Evolutionary conservation across 2,888 invertebrate species (phyloP).

Genomic region (Acanthoscelides obtectus): DNA sequence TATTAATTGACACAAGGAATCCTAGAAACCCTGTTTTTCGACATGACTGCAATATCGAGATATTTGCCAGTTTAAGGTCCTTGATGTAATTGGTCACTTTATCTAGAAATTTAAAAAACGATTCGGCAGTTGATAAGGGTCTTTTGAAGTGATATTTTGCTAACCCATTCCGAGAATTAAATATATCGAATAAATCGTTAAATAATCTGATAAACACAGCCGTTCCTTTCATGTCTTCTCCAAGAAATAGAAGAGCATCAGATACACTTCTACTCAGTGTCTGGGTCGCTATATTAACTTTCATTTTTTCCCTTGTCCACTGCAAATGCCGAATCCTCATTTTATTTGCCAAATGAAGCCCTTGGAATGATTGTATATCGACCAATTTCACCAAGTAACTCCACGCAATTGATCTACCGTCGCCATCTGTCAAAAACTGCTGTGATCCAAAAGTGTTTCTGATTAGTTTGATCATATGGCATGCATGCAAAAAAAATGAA

Average conservation of each 20-base stretch:
- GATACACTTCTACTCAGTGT: constrained; percentile 16
- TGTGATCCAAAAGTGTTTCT: constrained; percentile 7
- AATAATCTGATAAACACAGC: constrained; percentile 5
- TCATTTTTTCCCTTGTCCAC: constrained; percentile 22
- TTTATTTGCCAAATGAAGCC: constrained; percentile 23
- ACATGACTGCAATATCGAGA: constrained; percentile 3
- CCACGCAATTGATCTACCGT: constrained; percentile 9
- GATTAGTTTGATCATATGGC: constrained; percentile 6
- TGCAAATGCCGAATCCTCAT: constrained; percentile 18
- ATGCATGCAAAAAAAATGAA: constrained; percentile 1
- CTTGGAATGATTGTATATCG: constrained; percentile 17
- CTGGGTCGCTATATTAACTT: constrained; percentile 21
- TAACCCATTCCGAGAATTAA: constrained; percentile 5
- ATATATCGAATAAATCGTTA: constrained; percentile 11
- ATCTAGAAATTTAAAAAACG: constrained; percentile 4
- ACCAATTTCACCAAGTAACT: constrained; percentile 12
- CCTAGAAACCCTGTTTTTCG: constrained; percentile 18
- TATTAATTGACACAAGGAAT: constrained; percentile 14
- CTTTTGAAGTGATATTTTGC: constrained; percentile 9
- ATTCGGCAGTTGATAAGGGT: constrained; percentile 4
- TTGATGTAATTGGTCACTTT: constrained; percentile 4
- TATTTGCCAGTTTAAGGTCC: constrained; percentile 3
- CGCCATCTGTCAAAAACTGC: not conserved
- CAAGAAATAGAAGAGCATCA: constrained; percentile 10
- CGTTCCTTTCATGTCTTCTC: constrained; percentile 8